A percentile compares a stretch with the other conserved stretches of the same genome.
These are phyloP conservation scores for Antitype chi DNA, from an alignment of 2,888 invertebrate species.

Conservation along the genomic window DNA sequence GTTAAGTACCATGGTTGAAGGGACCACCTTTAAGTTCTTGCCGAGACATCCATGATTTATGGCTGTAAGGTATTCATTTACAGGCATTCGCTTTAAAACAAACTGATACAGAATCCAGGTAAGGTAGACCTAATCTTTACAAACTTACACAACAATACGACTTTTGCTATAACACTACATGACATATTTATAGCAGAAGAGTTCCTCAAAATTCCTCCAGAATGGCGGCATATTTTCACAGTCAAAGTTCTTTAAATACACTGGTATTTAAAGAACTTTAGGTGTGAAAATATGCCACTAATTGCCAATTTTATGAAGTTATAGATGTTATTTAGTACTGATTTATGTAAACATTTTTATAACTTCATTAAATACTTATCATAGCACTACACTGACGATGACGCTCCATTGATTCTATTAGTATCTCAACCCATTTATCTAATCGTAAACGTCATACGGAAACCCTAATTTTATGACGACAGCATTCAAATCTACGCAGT, in stretches of 20 bases:
- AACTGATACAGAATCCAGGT: not conserved
- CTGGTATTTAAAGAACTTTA: not conserved
- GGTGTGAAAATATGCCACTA: not conserved
- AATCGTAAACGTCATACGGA: slow-evolving; percentile 27
- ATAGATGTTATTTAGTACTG: not conserved
- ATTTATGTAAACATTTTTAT: not conserved
- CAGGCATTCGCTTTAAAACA: not conserved
- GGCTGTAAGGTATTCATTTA: not conserved
- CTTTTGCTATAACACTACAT: not conserved
- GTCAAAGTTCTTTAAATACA: not conserved
- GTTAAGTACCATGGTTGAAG: slow-evolving; percentile 58
- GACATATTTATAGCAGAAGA: not conserved
- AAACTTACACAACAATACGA: not conserved
- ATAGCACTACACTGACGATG: not conserved
- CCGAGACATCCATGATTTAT: slow-evolving; percentile 25
- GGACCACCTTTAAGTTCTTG: slow-evolving; percentile 43
- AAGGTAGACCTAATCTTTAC: not conserved
- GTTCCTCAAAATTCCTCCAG: not conserved
- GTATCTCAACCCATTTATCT: slow-evolving; percentile 4
- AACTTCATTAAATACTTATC: not conserved
- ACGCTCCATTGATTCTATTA: not conserved
- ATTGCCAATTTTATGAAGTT: not conserved
- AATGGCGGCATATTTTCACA: not conserved
- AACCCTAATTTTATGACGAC: slow-evolving; percentile 30
- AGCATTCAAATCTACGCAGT: slow-evolving; percentile 21